These are phyloP conservation scores for Polietes domitor DNA, from an alignment of 2,888 invertebrate species.

Conservation along the genomic window DNA sequence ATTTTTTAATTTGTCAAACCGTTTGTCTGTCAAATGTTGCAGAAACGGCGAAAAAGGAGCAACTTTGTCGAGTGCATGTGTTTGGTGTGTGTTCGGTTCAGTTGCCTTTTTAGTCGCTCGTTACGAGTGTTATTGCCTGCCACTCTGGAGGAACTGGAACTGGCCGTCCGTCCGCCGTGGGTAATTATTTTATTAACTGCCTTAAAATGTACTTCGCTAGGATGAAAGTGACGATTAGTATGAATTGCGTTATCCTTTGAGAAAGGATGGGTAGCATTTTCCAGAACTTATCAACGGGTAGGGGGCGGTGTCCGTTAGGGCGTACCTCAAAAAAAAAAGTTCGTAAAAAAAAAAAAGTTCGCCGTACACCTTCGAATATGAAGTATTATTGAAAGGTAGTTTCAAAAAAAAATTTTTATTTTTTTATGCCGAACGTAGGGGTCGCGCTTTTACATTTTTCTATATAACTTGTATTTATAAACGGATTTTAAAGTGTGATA, in stretches of 20 bases:
- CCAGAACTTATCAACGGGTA: too few relatives aligned
- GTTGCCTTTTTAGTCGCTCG: not conserved
- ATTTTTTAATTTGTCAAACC: conserved; percentile 62
- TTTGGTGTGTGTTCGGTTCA: not conserved
- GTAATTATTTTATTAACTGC: conserved; percentile 67
- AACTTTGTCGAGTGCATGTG: not conserved
- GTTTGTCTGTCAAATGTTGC: conserved; percentile 53
- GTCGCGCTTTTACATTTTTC: too few relatives aligned
- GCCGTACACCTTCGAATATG: too few relatives aligned
- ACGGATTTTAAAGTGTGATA: too few relatives aligned
- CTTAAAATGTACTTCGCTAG: conserved; percentile 33
- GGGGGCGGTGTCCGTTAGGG: too few relatives aligned
- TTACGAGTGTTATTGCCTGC: not conserved
- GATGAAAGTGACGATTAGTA: conserved; percentile 28
- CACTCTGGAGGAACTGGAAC: not conserved
- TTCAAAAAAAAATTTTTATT: too few relatives aligned
- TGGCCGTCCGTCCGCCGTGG: conserved; percentile 27
- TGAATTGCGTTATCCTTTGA: conserved; percentile 37
- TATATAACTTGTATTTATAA: too few relatives aligned
- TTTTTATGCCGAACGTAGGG: too few relatives aligned
- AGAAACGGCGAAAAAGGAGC: conserved; percentile 9
- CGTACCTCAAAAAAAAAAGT: too few relatives aligned
- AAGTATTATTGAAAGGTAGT: too few relatives aligned
- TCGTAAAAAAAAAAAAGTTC: too few relatives aligned
- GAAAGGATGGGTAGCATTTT: too few relatives aligned